Evolutionary conservation across 2,797 vertebrate species (phyloP).

Genomic region (Cyclopterus lumpus): DNA sequence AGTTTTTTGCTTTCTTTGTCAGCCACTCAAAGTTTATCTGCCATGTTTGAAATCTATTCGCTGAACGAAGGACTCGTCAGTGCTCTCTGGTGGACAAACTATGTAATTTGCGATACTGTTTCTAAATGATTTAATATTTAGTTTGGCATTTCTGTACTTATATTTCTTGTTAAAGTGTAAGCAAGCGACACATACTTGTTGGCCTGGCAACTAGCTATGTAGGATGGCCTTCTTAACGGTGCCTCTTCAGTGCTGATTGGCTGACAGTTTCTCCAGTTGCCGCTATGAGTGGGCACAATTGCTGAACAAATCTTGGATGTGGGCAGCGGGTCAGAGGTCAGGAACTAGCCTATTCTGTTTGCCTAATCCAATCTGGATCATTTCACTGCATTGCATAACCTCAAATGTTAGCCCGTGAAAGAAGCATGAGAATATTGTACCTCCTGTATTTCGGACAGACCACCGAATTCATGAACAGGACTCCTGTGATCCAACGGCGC

Average conservation of each 20-base stretch:
- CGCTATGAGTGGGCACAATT: not conserved
- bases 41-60: too few relatives aligned
- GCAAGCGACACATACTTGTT: not conserved
- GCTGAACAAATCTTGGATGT: constrained; percentile 10
- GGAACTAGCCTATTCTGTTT: constrained; percentile 1
- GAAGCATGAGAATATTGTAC: not conserved
- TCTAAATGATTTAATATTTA: not conserved
- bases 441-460: not conserved
- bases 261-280: not conserved
- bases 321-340: constrained; percentile 5
- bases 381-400: not conserved
- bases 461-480: not conserved
- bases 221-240: not conserved
- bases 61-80: too few relatives aligned
- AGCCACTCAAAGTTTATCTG: too few relatives aligned
- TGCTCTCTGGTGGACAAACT: too few relatives aligned
- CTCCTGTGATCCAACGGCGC: not conserved
- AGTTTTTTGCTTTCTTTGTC: too few relatives aligned
- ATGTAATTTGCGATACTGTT: not conserved
- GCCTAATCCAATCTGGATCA: not conserved
- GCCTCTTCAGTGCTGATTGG: not conserved
- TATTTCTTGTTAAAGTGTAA: not conserved
- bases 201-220: not conserved
- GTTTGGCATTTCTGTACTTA: not conserved
- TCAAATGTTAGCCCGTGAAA: not conserved